Conservation (phyloP, 2,797 vertebrate genomes). For the Remorina albescens region DNA sequence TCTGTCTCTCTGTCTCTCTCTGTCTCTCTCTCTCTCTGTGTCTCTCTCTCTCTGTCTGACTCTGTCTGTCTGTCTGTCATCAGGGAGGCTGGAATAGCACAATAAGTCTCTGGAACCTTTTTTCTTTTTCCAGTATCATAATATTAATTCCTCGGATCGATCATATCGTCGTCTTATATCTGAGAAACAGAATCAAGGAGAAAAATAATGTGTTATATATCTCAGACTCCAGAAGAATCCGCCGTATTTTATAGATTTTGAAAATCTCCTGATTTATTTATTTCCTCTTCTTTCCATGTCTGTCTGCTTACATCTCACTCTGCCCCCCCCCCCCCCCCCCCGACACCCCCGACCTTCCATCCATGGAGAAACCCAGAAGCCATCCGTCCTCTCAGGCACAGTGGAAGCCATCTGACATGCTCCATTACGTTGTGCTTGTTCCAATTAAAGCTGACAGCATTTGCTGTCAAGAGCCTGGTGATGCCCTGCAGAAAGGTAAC, state of each 20-base stretch:
- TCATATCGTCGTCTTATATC: neutral
- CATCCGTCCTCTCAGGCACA: conserved; percentile 69
- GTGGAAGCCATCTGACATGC: conserved; percentile 84
- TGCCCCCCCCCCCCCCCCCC: conserved; percentile 25
- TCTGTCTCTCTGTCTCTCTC: too few species aligned
- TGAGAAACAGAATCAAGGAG: neutral
- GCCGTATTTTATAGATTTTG: conserved; percentile 15
- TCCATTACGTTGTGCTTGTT: conserved; percentile 91
- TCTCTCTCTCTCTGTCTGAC: too few species aligned
- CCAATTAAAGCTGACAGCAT: conserved; percentile 92
- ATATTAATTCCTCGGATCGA: neutral
- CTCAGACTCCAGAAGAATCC: neutral
- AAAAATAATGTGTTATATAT: neutral
- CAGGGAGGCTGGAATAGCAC: neutral
- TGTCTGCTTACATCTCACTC: conserved; percentile 20
- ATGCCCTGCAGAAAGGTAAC: conserved; percentile 83
- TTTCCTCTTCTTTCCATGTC: conserved; percentile 13
- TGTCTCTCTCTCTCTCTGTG: too few species aligned
- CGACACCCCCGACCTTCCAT: conserved; percentile 49
- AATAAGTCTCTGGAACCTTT: neutral
- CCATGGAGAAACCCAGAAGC: conserved; percentile 57
- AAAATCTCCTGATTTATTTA: neutral
- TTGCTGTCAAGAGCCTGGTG: conserved; percentile 87
- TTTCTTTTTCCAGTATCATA: neutral
- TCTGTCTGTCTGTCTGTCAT: conserved; percentile 4